Base-by-base conservation (phyloP, 2,113 vertebrate species). In the Antechinus flavipes region DNA sequence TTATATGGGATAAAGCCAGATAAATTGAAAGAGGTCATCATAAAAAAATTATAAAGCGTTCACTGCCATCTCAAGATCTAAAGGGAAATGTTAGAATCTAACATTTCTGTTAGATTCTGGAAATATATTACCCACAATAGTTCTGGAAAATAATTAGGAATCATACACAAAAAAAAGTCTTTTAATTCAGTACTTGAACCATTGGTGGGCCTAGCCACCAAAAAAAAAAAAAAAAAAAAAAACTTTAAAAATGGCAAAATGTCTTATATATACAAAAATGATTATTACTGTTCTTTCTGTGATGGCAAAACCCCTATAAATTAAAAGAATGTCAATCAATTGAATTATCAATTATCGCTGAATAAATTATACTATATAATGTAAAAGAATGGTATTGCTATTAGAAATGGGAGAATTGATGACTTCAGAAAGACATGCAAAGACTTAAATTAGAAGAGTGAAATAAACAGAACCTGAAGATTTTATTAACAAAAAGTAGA, bases 21-120 rank as follows among this genome's bases (percentile, higher is more conserved):
- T n/a, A 76, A 0, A 84, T 22, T 22, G 68, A 84, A 84, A 84
- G 68, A 42, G 2, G 16, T 84, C 68, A 84, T 42, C 22, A 42
- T 8, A n/a, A 76, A 35, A 35, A n/a, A 35, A n/a, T 7, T n/a
- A 7, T 10, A 30, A 42, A n/a, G 16, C 68, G 1, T 42, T 84
- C 6, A 42, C 16, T 23, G 9, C 25, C 95, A 19, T 90, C 12
- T 95, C 68, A 96, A 92, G 35, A 84, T 96, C 55, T 93, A 27
- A 93, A 94, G 47, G 52, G 0, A 50, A 84, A 92, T 90, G 90
- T 52, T 49, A 95, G 93, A 92, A 0, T 94, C 53, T 35, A 47
- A 47, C 47, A 47, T 47, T 47, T 47, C 4, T 47, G 47, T 47
- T 47, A 47, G 47, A 47, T 47, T 47, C 47, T 47, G 47, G 47